These are phyloP conservation scores for Trissolcus basalis DNA, from an alignment of 1,140 invertebrate genomes.

Conservation along the genomic window DNA sequence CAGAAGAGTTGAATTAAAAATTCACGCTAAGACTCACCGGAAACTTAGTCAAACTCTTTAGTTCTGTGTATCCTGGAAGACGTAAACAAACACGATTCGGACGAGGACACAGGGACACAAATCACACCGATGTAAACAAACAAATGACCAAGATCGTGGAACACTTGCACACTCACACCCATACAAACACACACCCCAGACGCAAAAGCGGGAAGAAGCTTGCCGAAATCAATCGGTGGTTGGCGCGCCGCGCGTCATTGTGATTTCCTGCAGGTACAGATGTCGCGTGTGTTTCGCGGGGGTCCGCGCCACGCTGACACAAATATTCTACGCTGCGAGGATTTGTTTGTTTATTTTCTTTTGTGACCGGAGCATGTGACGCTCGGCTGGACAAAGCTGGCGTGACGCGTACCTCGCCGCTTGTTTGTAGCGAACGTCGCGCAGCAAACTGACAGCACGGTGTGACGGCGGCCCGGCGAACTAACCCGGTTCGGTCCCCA, in stretches of 20 bases:
- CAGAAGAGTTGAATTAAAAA: slow-evolving; percentile 1
- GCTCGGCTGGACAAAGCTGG: background rate
- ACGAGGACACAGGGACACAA: background rate
- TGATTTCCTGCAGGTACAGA: slow-evolving; percentile 3
- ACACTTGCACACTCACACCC: slow-evolving; percentile 9
- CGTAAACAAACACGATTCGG: slow-evolving; percentile 15
- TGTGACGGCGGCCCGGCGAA: slow-evolving; percentile 44
- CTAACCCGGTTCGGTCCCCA: slow-evolving; percentile 40
- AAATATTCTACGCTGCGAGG: background rate
- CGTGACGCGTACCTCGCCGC: background rate
- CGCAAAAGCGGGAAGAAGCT: slow-evolving; percentile 8
- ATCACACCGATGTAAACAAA: slow-evolving; percentile 21
- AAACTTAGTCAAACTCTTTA: background rate
- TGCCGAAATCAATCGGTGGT: slow-evolving; percentile 41
- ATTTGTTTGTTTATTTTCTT: slow-evolving; percentile 35
- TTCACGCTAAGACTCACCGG: slow-evolving; percentile 15
- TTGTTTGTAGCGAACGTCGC: slow-evolving; percentile 30
- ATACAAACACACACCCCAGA: slow-evolving; percentile 7
- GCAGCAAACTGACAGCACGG: slow-evolving; percentile 36
- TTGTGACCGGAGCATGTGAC: slow-evolving; percentile 20
- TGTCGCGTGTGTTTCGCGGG: slow-evolving; percentile 4
- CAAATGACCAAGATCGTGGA: slow-evolving; percentile 5
- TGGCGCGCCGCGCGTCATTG: slow-evolving; percentile 31
- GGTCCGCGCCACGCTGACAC: slow-evolving; percentile 11
- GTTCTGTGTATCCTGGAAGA: slow-evolving; percentile 2